Percentiles rank a stretch among this genome's conserved stretches.
These are phyloP conservation scores for Adineta ricciae DNA, from an alignment of 2,888 invertebrate genomes.

Conservation along the genomic window DNA sequence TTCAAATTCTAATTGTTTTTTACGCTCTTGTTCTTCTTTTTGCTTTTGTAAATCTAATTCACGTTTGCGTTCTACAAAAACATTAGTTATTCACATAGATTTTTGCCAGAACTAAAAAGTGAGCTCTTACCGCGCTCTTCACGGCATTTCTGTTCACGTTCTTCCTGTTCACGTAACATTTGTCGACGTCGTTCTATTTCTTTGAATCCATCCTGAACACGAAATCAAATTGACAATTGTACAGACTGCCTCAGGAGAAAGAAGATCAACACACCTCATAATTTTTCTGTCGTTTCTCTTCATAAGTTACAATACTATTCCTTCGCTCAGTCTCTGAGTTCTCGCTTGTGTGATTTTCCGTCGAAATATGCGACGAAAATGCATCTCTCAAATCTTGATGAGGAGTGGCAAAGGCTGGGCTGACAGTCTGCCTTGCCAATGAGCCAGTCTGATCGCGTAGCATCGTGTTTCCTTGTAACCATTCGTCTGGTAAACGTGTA, in stretches of 20 bases:
- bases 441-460: not conserved
- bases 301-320: constrained; percentile 58
- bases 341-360: not conserved
- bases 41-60: constrained; percentile 43
- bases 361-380: not conserved
- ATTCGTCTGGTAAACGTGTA: constrained; percentile 66
- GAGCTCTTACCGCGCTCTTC: constrained; percentile 65
- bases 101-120: not conserved
- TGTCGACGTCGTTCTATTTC: constrained; percentile 43
- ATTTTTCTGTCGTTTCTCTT: constrained; percentile 90
- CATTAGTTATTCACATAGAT: not conserved
- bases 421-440: not conserved
- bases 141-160: constrained; percentile 80
- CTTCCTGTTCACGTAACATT: constrained; percentile 63
- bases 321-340: not conserved
- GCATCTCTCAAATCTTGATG: not conserved
- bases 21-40: constrained; percentile 79
- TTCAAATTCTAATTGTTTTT: constrained; percentile 77
- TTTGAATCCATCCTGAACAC: constrained; percentile 34
- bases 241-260: not conserved
- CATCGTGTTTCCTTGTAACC: constrained; percentile 64
- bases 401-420: not conserved
- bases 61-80: constrained; percentile 12
- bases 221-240: not conserved
- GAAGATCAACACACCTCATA: constrained; percentile 70